These are phyloP conservation scores for Drosophila nebulosa DNA, from an alignment of 1,140 invertebrate genomes.

Conservation along the genomic window DNA sequence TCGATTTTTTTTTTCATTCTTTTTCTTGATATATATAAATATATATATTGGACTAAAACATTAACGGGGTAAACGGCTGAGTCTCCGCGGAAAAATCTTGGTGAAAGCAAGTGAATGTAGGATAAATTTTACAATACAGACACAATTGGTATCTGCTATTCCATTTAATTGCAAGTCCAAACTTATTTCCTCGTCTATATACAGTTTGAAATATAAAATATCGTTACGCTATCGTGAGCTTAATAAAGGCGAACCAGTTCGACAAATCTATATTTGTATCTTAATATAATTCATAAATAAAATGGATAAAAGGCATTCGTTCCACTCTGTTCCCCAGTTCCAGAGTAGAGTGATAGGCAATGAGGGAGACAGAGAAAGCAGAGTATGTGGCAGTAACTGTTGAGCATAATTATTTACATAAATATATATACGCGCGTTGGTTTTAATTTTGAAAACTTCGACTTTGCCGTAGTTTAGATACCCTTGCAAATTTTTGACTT, in stretches of 20 bases:
- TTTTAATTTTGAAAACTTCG: neutral
- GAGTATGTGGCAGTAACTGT: neutral
- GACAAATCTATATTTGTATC: neutral
- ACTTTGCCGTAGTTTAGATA: neutral
- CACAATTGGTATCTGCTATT: neutral
- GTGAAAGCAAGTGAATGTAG: neutral
- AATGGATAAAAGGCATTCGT: neutral
- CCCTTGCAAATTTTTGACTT: neutral
- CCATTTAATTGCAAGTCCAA: neutral
- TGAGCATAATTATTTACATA: neutral
- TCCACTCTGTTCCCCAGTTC: neutral
- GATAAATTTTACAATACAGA: neutral
- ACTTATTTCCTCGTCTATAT: neutral
- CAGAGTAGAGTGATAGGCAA: neutral
- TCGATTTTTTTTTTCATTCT: neutral
- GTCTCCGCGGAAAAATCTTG: neutral
- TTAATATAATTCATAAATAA: neutral
- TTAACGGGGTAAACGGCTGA: neutral
- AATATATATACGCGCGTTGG: neutral
- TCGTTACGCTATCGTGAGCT: neutral
- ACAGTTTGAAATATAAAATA: neutral
- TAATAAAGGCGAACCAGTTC: neutral
- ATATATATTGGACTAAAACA: conserved; percentile 1
- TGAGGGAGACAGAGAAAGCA: neutral
- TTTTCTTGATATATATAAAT: conserved; percentile 3